Base-by-base conservation (phyloP, 2,888 invertebrate genomes). In the Ashinkailepas kermadecensis region DNA sequence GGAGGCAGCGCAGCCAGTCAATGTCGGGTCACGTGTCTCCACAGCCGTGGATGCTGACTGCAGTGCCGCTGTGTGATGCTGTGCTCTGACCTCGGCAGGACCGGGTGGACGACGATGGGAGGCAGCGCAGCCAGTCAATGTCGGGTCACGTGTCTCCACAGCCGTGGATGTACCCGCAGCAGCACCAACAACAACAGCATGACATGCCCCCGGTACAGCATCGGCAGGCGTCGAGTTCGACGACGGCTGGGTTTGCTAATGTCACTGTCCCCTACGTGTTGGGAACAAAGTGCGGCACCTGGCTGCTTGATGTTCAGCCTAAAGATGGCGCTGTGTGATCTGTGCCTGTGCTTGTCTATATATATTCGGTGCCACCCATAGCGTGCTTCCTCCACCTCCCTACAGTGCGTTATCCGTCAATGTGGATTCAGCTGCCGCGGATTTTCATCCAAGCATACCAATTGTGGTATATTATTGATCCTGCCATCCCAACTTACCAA, bases 11-110 rank as follows among this genome's bases (percentile, higher is more conserved):
- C 21, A 74, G 74, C 10, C 74, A 74, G 56, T 74, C 74, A 8
- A 21, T 74, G 21, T 54, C 74, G 54, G 74, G 54, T 9, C 74
- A 74, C 13, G 56, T 74, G 74, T 54, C 74, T 7, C 54, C 74
- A 12, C 74, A 74, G 74, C 54, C 56, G 21, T 74, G 74, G 74
- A 21, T 56, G 74, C n/a, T n/a, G n/a, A n/a, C n/a, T n/a, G n/a
- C n/a, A 39, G 39, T 39, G 39, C 39, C 39, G 39, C 39, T 39
- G 39, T n/a, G 39, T 39, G 39, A 39, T 39, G 39, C 39, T 39
- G 39, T 39, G 39, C 39, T 39, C 39, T 4, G 39, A 39, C 4
- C 39, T 39, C 39, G 39, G 4, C 67, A 67, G 67, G 67, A 67
- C 23, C 67, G 25, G 9, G 18, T n/a, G 9, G 12, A 12, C 12